These are phyloP conservation scores for Calephelis nemesis DNA, from an alignment of 1,140 invertebrate species.

Conservation along the genomic window DNA sequence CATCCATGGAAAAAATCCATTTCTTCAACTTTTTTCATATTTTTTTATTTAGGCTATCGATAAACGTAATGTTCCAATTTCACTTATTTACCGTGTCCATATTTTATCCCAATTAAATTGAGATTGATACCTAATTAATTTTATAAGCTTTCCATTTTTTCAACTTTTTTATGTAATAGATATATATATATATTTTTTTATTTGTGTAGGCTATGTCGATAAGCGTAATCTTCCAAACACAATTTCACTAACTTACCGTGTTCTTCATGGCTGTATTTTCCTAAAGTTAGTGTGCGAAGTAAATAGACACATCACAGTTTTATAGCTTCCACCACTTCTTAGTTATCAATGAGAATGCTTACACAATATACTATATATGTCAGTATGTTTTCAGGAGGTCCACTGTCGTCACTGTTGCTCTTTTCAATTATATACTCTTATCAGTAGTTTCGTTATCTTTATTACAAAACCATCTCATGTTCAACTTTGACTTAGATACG, in stretches of 20 bases:
- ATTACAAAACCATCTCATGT: not conserved
- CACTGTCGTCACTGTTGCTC: slow-evolving; percentile 9
- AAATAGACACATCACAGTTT: slow-evolving; percentile 36
- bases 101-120: no score
- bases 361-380: slow-evolving; percentile 29
- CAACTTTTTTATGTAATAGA: no score
- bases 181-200: no score
- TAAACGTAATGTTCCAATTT: no score
- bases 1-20: no score
- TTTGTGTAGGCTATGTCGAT: not conserved
- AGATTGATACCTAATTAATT: no score
- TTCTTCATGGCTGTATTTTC: slow-evolving; percentile 56
- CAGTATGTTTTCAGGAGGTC: slow-evolving; percentile 19
- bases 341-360: slow-evolving; percentile 30
- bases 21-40: no score
- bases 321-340: slow-evolving; percentile 66
- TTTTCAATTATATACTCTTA: slow-evolving; percentile 16
- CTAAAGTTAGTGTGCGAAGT: slow-evolving; percentile 51
- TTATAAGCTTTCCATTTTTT: no score
- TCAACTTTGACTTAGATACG: no score
- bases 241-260: slow-evolving; percentile 55
- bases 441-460: not conserved
- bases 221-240: slow-evolving; percentile 19
- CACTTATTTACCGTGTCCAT: no score
- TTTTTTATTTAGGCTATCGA: no score